A percentile compares a stretch with the other conserved stretches of the same genome.
Evolutionary conservation across 2,113 vertebrate genomes (phyloP).

Genomic region (Oplegnathus fasciatus): DNA sequence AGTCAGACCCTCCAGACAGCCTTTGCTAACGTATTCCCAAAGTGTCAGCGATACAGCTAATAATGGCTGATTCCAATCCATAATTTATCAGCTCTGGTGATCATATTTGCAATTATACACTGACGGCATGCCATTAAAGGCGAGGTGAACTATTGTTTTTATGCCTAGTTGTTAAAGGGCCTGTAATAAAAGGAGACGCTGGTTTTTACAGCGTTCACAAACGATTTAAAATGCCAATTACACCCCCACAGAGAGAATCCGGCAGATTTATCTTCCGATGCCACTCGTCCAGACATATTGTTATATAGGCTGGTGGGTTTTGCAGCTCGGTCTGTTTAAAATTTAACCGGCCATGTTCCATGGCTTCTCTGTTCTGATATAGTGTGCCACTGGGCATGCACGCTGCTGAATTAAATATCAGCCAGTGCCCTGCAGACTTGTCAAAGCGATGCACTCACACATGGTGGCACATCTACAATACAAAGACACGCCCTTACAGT

Average conservation of each 20-base stretch:
- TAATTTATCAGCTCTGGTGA: slow-evolving; percentile 62
- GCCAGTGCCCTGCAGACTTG: slow-evolving; percentile 29
- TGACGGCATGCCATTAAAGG: slow-evolving; percentile 65
- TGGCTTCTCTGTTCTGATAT: slow-evolving; percentile 66
- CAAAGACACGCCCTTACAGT: slow-evolving; percentile 8
- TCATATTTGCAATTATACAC: slow-evolving; percentile 68
- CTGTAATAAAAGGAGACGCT: slow-evolving; percentile 79
- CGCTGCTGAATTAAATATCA: slow-evolving; percentile 68
- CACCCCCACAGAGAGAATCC: slow-evolving; percentile 24
- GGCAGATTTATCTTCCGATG: slow-evolving; percentile 69
- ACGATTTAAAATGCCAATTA: slow-evolving; percentile 80
- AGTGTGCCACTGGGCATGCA: slow-evolving; percentile 41
- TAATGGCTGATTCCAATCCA: slow-evolving; percentile 48
- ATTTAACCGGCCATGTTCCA: slow-evolving; percentile 72
- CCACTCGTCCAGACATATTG: slow-evolving; percentile 62
- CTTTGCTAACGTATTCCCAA: slow-evolving; percentile 1
- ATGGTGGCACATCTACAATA: not conserved
- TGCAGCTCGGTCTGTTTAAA: slow-evolving; percentile 72
- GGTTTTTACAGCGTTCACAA: slow-evolving; percentile 83
- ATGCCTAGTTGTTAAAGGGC: slow-evolving; percentile 78
- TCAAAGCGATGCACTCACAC: slow-evolving; percentile 30
- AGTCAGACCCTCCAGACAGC: slow-evolving; percentile 19
- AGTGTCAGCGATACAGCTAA: slow-evolving; percentile 35
- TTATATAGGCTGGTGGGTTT: slow-evolving; percentile 73
- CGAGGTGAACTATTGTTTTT: slow-evolving; percentile 73